Evolutionary conservation across 1,140 invertebrate genomes (phyloP).

Genomic region (Grapholita molesta): DNA sequence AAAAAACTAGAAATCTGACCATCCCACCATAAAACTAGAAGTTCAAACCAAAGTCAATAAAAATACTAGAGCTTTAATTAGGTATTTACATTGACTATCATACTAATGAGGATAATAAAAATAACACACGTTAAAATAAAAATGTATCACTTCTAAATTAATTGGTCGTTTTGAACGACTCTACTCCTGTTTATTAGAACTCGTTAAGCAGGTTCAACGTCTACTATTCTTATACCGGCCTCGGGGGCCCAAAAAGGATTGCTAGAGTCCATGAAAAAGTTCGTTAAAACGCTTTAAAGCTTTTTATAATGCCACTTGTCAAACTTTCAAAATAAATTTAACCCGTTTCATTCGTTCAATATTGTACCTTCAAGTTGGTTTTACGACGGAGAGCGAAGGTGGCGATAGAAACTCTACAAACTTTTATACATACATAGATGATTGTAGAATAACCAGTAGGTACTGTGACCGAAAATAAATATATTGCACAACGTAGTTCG

Average conservation of each 20-base stretch:
- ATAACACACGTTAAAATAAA: neutral
- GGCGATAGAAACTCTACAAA: no score
- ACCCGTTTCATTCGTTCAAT: neutral
- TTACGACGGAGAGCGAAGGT: no score
- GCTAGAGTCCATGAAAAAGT: neutral
- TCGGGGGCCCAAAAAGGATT: constrained; percentile 13
- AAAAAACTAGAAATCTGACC: no score
- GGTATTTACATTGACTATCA: neutral
- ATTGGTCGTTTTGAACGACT: neutral
- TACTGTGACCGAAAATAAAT: no score
- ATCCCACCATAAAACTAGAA: no score
- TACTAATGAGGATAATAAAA: neutral
- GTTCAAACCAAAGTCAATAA: no score
- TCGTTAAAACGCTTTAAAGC: neutral
- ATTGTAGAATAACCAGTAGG: no score
- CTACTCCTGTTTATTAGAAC: neutral
- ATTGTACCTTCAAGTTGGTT: no score
- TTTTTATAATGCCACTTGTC: neutral
- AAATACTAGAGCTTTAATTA: no score
- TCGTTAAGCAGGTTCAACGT: constrained; percentile 13
- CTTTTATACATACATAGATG: no score
- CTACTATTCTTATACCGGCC: neutral
- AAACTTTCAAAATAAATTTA: neutral
- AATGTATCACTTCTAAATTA: constrained; percentile 8
- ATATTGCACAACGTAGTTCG: no score